These are phyloP conservation scores for Aleiodes testaceus DNA, from an alignment of 2,888 invertebrate genomes.

Conservation along the genomic window DNA sequence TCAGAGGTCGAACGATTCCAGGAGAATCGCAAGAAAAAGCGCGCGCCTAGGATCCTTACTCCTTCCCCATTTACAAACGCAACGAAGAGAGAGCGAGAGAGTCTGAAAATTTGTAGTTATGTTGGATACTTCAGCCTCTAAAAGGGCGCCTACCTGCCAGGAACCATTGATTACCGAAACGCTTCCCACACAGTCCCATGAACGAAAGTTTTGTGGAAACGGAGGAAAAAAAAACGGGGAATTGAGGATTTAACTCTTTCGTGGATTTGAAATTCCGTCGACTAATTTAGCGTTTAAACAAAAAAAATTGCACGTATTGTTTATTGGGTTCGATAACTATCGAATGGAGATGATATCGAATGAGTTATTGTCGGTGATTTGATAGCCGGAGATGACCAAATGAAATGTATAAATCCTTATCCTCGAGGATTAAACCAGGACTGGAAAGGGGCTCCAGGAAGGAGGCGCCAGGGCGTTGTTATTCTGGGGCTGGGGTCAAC, in stretches of 20 bases:
- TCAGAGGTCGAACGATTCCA: constrained; percentile 17
- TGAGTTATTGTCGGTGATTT: constrained; percentile 37
- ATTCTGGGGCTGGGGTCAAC: constrained; percentile 66
- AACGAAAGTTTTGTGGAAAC: constrained; percentile 56
- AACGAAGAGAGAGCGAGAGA: constrained; percentile 17
- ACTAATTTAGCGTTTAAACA: constrained; percentile 1
- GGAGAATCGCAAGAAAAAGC: constrained; percentile 39
- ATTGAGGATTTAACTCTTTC: constrained; percentile 22
- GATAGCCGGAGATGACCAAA: constrained; percentile 4
- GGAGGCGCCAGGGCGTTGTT: constrained; percentile 73
- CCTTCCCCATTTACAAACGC: neutral
- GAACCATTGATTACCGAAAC: constrained; percentile 72
- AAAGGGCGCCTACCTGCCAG: constrained; percentile 70
- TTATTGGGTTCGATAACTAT: neutral
- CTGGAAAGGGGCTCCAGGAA: constrained; percentile 55
- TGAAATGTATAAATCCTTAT: constrained; percentile 24
- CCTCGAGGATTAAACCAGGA: constrained; percentile 33
- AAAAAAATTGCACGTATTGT: constrained; percentile 5
- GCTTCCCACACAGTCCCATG: constrained; percentile 71
- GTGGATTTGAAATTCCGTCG: constrained; percentile 23
- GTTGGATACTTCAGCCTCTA: constrained; percentile 54
- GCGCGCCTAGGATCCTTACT: constrained; percentile 55
- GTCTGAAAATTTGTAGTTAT: constrained; percentile 42
- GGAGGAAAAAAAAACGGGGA: constrained; percentile 38
- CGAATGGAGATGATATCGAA: constrained; percentile 16